These are phyloP conservation scores for Melitaea cinxia DNA, from an alignment of 1,140 invertebrate genomes.

Conservation along the genomic window DNA sequence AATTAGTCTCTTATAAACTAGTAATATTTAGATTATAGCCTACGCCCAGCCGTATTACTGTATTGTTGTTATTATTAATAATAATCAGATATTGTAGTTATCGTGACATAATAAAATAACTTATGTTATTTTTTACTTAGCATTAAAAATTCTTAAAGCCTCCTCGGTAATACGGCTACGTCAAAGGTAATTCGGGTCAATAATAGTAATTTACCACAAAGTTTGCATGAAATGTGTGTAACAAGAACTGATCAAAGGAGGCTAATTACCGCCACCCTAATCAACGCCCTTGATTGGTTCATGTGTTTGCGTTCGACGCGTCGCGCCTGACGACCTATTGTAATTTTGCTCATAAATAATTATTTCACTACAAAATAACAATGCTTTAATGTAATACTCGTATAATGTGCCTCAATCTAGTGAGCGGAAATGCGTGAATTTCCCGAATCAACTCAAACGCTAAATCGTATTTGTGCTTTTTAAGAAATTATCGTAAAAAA, in stretches of 20 bases:
- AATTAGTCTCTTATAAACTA: no score
- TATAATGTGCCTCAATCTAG: neutral
- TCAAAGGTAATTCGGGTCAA: constrained; percentile 10
- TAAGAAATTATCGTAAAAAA: no score
- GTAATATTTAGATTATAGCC: no score
- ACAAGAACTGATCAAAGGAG: constrained; percentile 73
- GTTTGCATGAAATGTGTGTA: constrained; percentile 57
- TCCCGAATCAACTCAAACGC: neutral
- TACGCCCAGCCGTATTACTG: no score
- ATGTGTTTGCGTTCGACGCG: constrained; percentile 56
- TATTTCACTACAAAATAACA: constrained; percentile 10
- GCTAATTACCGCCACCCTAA: constrained; percentile 67
- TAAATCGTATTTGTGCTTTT: no score
- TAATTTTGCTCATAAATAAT: constrained; percentile 18
- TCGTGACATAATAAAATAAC: neutral
- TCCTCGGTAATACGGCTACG: neutral
- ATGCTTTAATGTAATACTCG: neutral
- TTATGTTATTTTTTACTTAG: no score
- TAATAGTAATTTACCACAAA: constrained; percentile 42
- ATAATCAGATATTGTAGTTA: no score
- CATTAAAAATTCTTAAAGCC: neutral
- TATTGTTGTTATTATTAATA: no score
- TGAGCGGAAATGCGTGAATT: neutral
- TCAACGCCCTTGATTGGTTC: constrained; percentile 69
- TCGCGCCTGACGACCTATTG: constrained; percentile 48